These are phyloP conservation scores for Cantharis rufa DNA, from an alignment of 2,888 invertebrate genomes.

Conservation along the genomic window DNA sequence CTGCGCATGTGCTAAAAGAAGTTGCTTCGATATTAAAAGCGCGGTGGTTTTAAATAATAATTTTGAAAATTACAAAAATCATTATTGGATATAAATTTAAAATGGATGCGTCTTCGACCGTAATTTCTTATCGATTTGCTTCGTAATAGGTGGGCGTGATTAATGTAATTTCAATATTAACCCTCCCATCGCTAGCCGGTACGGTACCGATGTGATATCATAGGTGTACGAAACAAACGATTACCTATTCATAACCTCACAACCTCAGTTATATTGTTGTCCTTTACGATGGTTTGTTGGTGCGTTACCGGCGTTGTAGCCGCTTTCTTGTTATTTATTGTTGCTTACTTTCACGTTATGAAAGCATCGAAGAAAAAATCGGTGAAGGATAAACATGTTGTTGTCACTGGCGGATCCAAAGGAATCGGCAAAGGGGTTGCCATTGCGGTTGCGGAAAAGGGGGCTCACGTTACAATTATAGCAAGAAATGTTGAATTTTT, in stretches of 20 bases:
- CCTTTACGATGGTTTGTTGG: not conserved
- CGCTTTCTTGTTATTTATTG: not conserved
- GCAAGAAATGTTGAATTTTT: constrained; percentile 79
- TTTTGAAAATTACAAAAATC: not conserved
- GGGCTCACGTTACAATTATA: constrained; percentile 89
- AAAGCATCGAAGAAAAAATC: constrained; percentile 17
- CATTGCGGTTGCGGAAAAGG: constrained; percentile 72
- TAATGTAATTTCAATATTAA: not conserved
- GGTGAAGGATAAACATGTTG: constrained; percentile 64
- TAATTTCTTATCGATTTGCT: not conserved
- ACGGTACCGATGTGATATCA: not conserved
- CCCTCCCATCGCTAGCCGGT: not conserved
- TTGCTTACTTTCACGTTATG: not conserved
- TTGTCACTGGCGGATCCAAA: constrained; percentile 92
- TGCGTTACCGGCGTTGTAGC: not conserved
- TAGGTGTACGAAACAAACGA: not conserved
- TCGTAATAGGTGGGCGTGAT: not conserved
- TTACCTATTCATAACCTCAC: not conserved
- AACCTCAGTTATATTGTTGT: not conserved
- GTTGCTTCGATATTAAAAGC: not conserved
- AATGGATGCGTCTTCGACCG: not conserved
- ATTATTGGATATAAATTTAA: not conserved
- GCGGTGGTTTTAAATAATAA: not conserved
- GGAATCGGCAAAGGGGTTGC: constrained; percentile 92
- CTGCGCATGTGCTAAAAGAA: not conserved